Evolutionary conservation across 2,113 vertebrate genomes (phyloP).

Genomic region (Melanocharis versteri): DNA sequence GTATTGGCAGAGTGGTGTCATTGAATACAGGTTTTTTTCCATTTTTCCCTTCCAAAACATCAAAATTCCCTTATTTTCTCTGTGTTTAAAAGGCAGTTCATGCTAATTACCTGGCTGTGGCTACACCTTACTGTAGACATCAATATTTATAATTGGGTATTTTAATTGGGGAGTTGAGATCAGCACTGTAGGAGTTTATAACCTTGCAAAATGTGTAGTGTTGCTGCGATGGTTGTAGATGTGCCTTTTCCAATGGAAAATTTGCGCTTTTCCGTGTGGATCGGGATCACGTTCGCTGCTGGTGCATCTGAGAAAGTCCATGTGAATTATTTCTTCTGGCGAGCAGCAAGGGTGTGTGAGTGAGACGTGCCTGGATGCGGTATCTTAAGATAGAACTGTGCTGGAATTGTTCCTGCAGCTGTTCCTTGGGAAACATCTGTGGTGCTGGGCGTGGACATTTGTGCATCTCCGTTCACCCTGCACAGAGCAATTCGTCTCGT

Average conservation of each 20-base stretch:
- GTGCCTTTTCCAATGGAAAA: background rate
- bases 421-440: slow-evolving; percentile 46
- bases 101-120: background rate
- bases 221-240: background rate
- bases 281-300: accelerated
- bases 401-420: slow-evolving; percentile 46
- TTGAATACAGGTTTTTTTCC: background rate
- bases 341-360: background rate
- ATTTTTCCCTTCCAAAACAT: background rate
- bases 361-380: background rate
- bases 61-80: background rate
- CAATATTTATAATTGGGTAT: background rate
- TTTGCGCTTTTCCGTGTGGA: background rate
- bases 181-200: background rate
- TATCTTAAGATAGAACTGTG: background rate
- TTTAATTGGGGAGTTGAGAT: background rate
- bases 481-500: background rate
- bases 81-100: background rate
- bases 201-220: background rate
- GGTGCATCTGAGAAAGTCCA: background rate
- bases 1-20: background rate
- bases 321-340: background rate
- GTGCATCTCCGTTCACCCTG: background rate
- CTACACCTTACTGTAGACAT: background rate
- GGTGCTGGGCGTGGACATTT: background rate